Conservation (phyloP, 2,888 invertebrate species). For the Helicoverpa assulta region DNA sequence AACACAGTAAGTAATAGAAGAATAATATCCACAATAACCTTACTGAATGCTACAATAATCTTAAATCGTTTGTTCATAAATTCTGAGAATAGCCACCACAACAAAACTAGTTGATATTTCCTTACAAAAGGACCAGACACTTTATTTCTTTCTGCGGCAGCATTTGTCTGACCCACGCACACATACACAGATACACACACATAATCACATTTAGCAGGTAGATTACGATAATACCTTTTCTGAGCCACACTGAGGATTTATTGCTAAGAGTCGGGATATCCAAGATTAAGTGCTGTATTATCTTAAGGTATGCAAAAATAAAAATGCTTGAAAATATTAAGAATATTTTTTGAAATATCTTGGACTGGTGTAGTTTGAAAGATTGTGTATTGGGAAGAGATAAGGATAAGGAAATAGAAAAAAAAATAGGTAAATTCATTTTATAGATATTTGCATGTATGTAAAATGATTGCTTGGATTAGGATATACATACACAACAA, state of each 20-base stretch:
- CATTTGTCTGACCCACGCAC: conserved; percentile 17
- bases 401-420: too few relatives aligned
- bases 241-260: conserved; percentile 61
- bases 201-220: conserved; percentile 69
- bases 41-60: neutral
- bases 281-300: conserved; percentile 67
- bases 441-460: too few relatives aligned
- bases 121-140: conserved; percentile 5
- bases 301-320: conserved; percentile 64
- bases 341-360: conserved; percentile 8
- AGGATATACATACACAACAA: too few relatives aligned
- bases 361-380: neutral
- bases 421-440: too few relatives aligned
- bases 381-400: neutral
- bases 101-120: conserved; percentile 4
- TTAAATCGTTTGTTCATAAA: conserved; percentile 8
- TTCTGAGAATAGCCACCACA: neutral
- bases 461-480: too few relatives aligned
- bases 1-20: neutral
- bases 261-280: conserved; percentile 47
- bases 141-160: neutral
- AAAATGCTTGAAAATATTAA: conserved; percentile 43
- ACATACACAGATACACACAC: conserved; percentile 17
- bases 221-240: conserved; percentile 64
- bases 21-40: neutral